phyloP scores from a whole-genome alignment of 2,113 vertebrate species.

The Poeciliopsis turrubarensis region DNA sequence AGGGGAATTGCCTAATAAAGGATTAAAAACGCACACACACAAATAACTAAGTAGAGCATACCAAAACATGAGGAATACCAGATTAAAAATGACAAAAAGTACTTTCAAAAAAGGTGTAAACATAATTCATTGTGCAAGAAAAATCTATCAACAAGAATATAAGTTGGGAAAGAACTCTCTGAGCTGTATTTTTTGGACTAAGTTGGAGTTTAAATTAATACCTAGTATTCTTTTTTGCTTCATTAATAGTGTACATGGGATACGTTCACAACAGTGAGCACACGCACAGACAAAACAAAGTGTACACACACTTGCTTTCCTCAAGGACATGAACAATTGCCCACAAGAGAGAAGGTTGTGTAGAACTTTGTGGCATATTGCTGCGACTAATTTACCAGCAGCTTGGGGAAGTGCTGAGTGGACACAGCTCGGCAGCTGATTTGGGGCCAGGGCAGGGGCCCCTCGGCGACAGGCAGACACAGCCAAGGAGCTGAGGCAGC shows the following conservation, averaged over 20 bases:
- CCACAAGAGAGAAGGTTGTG: slow-evolving; percentile 54
- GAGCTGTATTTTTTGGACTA: neutral
- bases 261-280: neutral
- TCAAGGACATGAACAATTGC: slow-evolving; percentile 77
- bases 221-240: slow-evolving; percentile 11
- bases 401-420: slow-evolving; percentile 76
- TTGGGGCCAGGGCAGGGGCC: slow-evolving; percentile 69
- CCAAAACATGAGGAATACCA: neutral
- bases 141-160: too few relatives aligned
- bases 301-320: slow-evolving; percentile 36
- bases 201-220: neutral
- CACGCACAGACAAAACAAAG: slow-evolving; percentile 11
- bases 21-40: neutral
- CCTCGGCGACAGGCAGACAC: slow-evolving; percentile 70
- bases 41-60: neutral
- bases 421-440: slow-evolving; percentile 69
- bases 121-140: neutral
- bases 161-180: neutral
- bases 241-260: neutral
- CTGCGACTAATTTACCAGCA: slow-evolving; percentile 74
- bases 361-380: slow-evolving; percentile 67
- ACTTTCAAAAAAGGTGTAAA: neutral
- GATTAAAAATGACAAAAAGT: neutral
- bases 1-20: neutral
- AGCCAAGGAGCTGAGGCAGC: slow-evolving; percentile 78